Conservation (phyloP, 1,140 invertebrate species). For the Galleria mellonella region DNA sequence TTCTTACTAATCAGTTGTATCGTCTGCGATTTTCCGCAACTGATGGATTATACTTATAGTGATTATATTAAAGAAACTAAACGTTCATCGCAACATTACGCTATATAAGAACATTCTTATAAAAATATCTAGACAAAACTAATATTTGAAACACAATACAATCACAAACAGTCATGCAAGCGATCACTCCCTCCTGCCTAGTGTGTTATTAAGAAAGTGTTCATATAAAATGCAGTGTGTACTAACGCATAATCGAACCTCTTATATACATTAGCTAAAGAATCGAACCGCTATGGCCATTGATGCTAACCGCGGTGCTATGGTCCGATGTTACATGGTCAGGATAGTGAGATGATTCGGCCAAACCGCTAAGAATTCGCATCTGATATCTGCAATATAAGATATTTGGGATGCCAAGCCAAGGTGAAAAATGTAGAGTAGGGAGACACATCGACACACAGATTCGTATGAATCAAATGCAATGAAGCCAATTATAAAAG, state of each 20-base stretch:
- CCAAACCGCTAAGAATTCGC: slow-evolving; percentile 30
- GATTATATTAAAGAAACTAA: too few relatives aligned
- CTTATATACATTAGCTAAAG: slow-evolving; percentile 18
- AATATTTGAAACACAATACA: slow-evolving; percentile 34
- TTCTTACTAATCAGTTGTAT: too few relatives aligned
- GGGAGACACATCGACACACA: slow-evolving; percentile 56
- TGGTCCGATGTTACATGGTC: slow-evolving; percentile 53
- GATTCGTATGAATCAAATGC: slow-evolving; percentile 51
- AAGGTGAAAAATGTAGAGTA: slow-evolving; percentile 53
- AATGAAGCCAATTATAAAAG: slow-evolving; percentile 60
- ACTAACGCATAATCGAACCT: slow-evolving; percentile 31
- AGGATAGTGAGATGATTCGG: slow-evolving; percentile 31
- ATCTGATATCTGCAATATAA: slow-evolving; percentile 62
- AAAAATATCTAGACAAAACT: not conserved
- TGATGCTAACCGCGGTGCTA: slow-evolving; percentile 50
- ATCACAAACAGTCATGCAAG: slow-evolving; percentile 46
- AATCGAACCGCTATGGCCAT: slow-evolving; percentile 43
- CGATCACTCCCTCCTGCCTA: slow-evolving; percentile 14
- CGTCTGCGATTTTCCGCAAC: too few relatives aligned
- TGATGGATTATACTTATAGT: too few relatives aligned
- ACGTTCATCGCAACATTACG: too few relatives aligned
- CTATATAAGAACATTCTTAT: too few relatives aligned
- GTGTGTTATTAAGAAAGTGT: slow-evolving; percentile 12
- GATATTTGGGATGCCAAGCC: slow-evolving; percentile 66
- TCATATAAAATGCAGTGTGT: slow-evolving; percentile 18